Base-by-base conservation (phyloP, 2,797 vertebrate species). In the Simalia tracyae region DNA sequence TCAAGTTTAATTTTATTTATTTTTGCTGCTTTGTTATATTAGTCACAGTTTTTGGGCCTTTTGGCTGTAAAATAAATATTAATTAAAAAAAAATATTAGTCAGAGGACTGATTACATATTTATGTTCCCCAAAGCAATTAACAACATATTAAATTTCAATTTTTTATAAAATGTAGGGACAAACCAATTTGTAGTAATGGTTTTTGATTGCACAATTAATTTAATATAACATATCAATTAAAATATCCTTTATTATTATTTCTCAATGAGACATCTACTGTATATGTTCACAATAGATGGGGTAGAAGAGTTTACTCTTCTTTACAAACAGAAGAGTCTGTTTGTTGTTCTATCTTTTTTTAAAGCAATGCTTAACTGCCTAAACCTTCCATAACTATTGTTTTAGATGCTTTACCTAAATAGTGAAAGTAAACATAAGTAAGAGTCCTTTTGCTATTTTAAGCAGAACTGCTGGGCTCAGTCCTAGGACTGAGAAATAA, bases 11-110 rank as follows among this genome's bases (percentile, higher is more conserved):
- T 90, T 93, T 84, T 0, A 26, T 63, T 64, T 90, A 46, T 84
- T 94, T 93, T 94, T 92, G 66, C 72, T 95, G 84, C 31, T 89
- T 95, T 92, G 89, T 15, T 68, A 12, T 31, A 12, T 68, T 66
- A n/a, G 28, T 66, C 36, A 36, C 36, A 36, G 36, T 36, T 36
- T 36, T 36, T 36, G 36, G 36, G 36, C 36, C 36, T 36, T 36
- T 36, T 36, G 36, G 36, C 36, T 36, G 36, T 36, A 36, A 36
- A 36, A 2, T 36, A 36, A 36, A 36, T 36, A 36, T 36, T 36
- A 36, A 36, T 36, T 36, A 2, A 2, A 36, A 36, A 36, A 36
- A 36, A 36, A 12, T 31, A 12, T 68, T 87, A 84, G 31, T 92
- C 92, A 56, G 95, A 86, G 88, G 91, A 93, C 19, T 68, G 1